Percentiles rank a stretch among this genome's conserved stretches.
These are phyloP conservation scores for Drosophila jambulina DNA, from an alignment of 1,140 invertebrate genomes.

Conservation along the genomic window DNA sequence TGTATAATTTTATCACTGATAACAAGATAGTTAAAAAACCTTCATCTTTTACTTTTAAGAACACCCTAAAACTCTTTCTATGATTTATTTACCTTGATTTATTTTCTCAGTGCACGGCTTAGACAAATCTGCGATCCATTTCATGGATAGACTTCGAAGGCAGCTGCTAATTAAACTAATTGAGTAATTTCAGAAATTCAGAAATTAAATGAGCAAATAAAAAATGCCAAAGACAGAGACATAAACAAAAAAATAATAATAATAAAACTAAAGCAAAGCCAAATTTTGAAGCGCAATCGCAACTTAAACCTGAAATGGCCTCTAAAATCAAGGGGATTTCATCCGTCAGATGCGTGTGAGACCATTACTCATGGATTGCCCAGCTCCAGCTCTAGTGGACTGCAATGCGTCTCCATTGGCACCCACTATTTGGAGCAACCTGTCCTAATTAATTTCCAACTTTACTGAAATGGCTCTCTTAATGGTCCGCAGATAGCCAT, in stretches of 20 bases:
- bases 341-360: constrained; percentile 37
- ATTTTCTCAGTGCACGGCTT: constrained; percentile 27
- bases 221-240: constrained; percentile 40
- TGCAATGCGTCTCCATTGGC: constrained; percentile 56
- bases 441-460: constrained; percentile 79
- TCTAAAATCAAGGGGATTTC: constrained; percentile 15
- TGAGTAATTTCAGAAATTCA: constrained; percentile 78
- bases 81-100: not conserved
- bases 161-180: constrained; percentile 80
- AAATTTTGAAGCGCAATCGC: constrained; percentile 57
- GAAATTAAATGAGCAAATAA: constrained; percentile 80
- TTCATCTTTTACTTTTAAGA: not conserved
- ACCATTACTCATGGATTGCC: constrained; percentile 42
- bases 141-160: constrained; percentile 64
- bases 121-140: constrained; percentile 59
- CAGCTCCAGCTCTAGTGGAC: not conserved
- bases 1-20: not conserved
- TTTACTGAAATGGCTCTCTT: constrained; percentile 66
- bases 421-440: constrained; percentile 62
- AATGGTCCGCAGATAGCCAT: constrained; percentile 60
- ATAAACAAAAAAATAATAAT: constrained; percentile 16
- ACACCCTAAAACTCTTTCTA: not conserved
- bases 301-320: constrained; percentile 60
- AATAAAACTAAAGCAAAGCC: constrained; percentile 14
- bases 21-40: not conserved